Base-by-base conservation (phyloP, 1,140 invertebrate species). In the Dendroctonus ponderosae region DNA sequence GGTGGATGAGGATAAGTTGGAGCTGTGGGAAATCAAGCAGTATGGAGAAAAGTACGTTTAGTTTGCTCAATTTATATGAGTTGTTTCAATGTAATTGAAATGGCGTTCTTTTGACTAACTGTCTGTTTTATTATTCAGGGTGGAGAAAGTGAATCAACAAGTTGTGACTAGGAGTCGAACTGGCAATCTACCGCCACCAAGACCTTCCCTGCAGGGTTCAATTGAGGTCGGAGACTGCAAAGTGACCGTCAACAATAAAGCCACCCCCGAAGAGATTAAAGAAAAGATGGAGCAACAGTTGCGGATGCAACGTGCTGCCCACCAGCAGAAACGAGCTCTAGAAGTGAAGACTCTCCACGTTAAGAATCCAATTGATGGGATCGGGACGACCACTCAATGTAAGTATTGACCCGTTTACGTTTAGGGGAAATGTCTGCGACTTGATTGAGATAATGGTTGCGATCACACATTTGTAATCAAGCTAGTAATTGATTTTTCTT, bases 11-110 rank as follows among this genome's bases (percentile, higher is more conserved):
- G 94, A 97, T 72, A 93, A 94, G 75, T 79, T 99, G 15, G 96
- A 98, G 78, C 77, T 98, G 0, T 98, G 96, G 95, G 96, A 98
- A 81, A 97, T 98, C 46, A 93, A 94, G 75, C 91, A 93, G 70
- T 98, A 96, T 79, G 93, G 93, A 41, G 96, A 98, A 78, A 92
- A 90, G 82, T 75, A 58, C 67, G 71, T 72, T 14, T 26, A 14
- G 38, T 63, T 63, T 46, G 12, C 43, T 46, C 8, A 11, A 46
- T 9, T 1, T 46, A 46, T 11, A 46, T 11, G 43, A 9, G 4
- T 46, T 46, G 12, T 12, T 11, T 46, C 8, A 11, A 46, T 46
- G 43, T 46, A 46, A 46, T 12, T 9, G 43, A 1, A 46, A 2
- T 3, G 43, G 8, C 12, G 8, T 46, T 46, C 43, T 46, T 46